Evolutionary conservation across 2,113 vertebrate species (phyloP), one percentile per base, ranked within the genome.

Genomic region (Strix aluco): DNA sequence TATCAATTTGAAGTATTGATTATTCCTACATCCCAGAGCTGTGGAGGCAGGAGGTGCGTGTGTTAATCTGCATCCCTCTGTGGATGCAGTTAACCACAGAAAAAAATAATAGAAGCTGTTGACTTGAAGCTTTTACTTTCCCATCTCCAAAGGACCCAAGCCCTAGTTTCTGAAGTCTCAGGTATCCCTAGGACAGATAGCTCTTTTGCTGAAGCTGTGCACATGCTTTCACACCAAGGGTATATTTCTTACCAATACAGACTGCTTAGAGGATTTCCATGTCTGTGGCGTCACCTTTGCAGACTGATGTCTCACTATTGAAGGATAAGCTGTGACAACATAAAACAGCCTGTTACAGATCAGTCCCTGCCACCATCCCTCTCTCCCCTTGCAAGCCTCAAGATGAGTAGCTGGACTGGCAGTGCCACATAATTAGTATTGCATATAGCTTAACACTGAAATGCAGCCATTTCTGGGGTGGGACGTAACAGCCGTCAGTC

Each of bases 261-360:
- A 98, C 89, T 98, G 98, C 96, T 98, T 98, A 89, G 98, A 87
- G 18, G 98, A 98, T 95, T 98, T 98, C 98, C 98, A 98, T 42
- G 98, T 98, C 96, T 98, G 98, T 6, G 98, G 98, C 87, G 98
- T 98, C 66, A 96, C 96, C 96, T 98, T 98, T 67, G 98, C 61
- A 15, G 96, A 95, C 83, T 98, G 98, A 95, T 98, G 98, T 94
- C 98, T 98, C 93, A 98, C 95, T 83, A 98, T 97, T 42, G 98
- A 98, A 34, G 98, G 98, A 16, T 98, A 98, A 57, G 98, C 98
- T 98, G 97, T 30, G 75, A 83, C 71, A 92, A 98, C 81, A 97
- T 54, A 97, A 91, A 94, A 81, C 44, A 70, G 26, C 40, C n/a
- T 2, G 47, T 93, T 95, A 96, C 4, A 63, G 78, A 29, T 5